phyloP scores from a whole-genome alignment of 2,113 vertebrate genomes.

The Lagopus muta region DNA sequence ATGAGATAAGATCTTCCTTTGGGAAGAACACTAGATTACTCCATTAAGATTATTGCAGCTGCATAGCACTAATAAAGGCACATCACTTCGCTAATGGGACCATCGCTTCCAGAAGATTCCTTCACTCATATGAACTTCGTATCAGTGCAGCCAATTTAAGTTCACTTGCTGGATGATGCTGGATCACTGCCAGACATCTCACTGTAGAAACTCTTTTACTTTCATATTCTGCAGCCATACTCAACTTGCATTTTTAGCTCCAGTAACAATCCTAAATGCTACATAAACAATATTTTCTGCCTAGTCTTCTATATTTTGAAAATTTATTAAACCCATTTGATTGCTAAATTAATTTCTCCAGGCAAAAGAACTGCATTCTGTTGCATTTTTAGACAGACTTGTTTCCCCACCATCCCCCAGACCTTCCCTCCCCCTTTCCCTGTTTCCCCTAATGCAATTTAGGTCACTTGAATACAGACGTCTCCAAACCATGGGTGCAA shows the following conservation, averaged over 20 bases:
- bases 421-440: not conserved
- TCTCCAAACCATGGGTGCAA: conserved; percentile 44
- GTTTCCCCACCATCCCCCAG: not conserved
- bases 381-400: not conserved
- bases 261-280: not conserved
- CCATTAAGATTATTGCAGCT: conserved; percentile 65
- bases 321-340: not conserved
- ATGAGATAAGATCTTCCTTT: conserved; percentile 65
- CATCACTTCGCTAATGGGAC: conserved; percentile 33
- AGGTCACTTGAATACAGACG: conserved; percentile 48
- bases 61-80: conserved; percentile 49
- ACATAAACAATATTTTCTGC: not conserved
- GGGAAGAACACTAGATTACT: conserved; percentile 59
- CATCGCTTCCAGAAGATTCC: conserved; percentile 54
- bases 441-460: not conserved
- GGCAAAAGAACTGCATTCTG: not conserved
- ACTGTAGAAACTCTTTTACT: not conserved
- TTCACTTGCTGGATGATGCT: not conserved
- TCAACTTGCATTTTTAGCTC: not conserved
- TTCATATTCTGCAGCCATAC: not conserved
- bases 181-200: not conserved
- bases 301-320: not conserved
- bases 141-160: conserved; percentile 30
- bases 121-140: conserved; percentile 33
- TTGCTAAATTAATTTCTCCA: not conserved